phyloP scores from a whole-genome alignment of 1,140 invertebrate species.

The Bradynema listronoti region DNA sequence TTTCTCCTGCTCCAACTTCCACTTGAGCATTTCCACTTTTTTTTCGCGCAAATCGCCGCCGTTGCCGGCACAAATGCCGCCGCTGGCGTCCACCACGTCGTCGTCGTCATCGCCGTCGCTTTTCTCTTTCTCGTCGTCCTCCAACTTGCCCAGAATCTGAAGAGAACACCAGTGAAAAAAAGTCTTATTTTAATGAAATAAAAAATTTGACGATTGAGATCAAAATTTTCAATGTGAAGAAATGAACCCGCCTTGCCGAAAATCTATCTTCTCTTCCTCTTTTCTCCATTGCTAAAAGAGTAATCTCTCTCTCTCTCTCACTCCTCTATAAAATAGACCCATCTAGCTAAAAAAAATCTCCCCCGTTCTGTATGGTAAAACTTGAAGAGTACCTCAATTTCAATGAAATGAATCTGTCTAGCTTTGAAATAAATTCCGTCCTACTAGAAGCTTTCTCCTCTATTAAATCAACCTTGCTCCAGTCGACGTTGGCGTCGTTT shows the following conservation, averaged over 20 bases:
- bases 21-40: slow-evolving; percentile 4
- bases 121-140: slow-evolving; percentile 10
- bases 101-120: slow-evolving; percentile 20
- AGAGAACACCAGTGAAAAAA: too few species aligned
- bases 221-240: not conserved
- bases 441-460: not conserved
- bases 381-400: too few species aligned
- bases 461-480: slow-evolving; percentile 12
- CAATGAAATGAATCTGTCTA: not conserved
- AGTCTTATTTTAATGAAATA: too few species aligned
- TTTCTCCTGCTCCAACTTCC: slow-evolving; percentile 10
- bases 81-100: not conserved
- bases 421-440: not conserved
- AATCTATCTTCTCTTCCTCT: slow-evolving; percentile 8
- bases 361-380: too few species aligned
- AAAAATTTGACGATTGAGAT: slow-evolving; percentile 2
- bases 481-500: slow-evolving; percentile 20
- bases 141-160: slow-evolving; percentile 9
- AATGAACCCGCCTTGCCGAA: too few species aligned
- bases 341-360: too few species aligned
- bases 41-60: not conserved
- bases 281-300: slow-evolving; percentile 12
- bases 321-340: too few species aligned
- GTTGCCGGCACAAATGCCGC: not conserved
- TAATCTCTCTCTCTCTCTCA: not conserved